Percentiles rank a stretch among this genome's conserved stretches.
Conservation (phyloP, 2,113 vertebrate genomes). For the Junco hyemalis region DNA sequence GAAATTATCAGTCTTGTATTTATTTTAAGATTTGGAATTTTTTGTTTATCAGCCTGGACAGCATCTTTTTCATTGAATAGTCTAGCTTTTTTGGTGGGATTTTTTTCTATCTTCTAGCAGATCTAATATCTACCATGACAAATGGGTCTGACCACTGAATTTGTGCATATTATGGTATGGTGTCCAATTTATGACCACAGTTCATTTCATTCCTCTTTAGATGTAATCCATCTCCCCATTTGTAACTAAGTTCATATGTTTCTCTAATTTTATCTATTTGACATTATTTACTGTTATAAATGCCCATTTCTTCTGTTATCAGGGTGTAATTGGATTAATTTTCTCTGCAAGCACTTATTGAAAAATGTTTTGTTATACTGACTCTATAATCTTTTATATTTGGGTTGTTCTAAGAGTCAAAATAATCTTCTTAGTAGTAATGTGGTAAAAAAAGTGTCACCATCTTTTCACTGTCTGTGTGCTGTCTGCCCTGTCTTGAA, state of each 20-base stretch:
- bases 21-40: neutral
- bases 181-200: neutral
- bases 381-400: neutral
- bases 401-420: neutral
- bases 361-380: neutral
- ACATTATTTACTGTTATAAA: neutral
- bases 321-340: neutral
- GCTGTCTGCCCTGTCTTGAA: neutral
- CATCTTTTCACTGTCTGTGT: fast-evolving
- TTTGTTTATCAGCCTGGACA: neutral
- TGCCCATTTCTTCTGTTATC: neutral
- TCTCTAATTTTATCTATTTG: neutral
- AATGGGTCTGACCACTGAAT: neutral
- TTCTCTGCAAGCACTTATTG: neutral
- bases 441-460: neutral
- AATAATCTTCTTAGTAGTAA: neutral
- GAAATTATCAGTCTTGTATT: neutral
- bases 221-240: neutral
- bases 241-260: neutral
- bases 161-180: neutral
- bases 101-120: neutral
- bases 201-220: neutral
- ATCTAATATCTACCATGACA: neutral
- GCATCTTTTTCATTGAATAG: neutral
- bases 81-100: neutral